These are phyloP conservation scores for Pseudomyrmex dendroicus DNA, from an alignment of 1,140 invertebrate genomes.

Conservation along the genomic window DNA sequence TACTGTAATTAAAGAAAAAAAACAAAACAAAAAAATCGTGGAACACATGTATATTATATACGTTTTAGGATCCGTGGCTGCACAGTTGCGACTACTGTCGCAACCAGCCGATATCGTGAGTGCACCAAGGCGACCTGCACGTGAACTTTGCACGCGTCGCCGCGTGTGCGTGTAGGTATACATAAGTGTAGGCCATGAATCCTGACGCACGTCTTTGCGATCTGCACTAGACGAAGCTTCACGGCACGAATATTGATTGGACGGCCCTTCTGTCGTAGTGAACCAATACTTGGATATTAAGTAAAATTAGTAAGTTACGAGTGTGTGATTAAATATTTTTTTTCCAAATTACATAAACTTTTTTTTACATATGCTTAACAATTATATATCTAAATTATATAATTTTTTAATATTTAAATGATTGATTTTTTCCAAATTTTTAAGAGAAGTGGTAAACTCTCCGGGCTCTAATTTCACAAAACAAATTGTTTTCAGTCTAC, in stretches of 20 bases:
- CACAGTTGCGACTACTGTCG: slow-evolving; percentile 9
- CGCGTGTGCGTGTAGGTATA: slow-evolving; percentile 8
- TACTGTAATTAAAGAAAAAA: neutral
- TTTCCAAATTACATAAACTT: neutral
- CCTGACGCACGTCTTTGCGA: slow-evolving; percentile 36
- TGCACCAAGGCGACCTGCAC: slow-evolving; percentile 30
- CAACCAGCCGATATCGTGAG: slow-evolving; percentile 24
- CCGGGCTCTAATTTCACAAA: neutral
- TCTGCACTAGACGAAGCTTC: slow-evolving; percentile 33
- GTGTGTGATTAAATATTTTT: neutral
- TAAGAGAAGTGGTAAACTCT: neutral
- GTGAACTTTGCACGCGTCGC: slow-evolving; percentile 24
- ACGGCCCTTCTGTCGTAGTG: neutral
- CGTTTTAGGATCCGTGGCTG: slow-evolving; percentile 54
- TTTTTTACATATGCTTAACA: too few relatives aligned
- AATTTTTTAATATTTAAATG: too few relatives aligned
- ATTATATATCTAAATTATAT: too few relatives aligned
- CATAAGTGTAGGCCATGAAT: slow-evolving; percentile 61
- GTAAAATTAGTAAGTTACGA: slow-evolving; percentile 23
- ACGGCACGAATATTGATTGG: slow-evolving; percentile 18
- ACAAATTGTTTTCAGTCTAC: neutral
- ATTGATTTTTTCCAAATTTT: neutral
- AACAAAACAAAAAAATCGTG: neutral
- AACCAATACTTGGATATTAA: neutral
- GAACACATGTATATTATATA: slow-evolving; percentile 20